A percentile compares a stretch with the other conserved stretches of the same genome.
These are phyloP conservation scores for Nomada goodeniana DNA, from an alignment of 2,888 invertebrate species.

Conservation along the genomic window DNA sequence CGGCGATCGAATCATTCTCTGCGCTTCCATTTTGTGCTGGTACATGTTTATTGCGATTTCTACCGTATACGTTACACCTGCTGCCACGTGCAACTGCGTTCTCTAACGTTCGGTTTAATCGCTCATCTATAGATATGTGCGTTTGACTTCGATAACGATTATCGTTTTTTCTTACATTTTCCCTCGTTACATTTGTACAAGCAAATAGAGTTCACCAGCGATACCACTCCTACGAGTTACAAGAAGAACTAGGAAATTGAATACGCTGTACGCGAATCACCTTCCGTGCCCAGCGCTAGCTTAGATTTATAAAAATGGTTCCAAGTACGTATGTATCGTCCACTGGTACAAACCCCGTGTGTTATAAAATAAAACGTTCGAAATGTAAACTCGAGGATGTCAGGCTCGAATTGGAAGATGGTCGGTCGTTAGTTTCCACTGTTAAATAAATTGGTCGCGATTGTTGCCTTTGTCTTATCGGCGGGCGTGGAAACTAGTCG, in stretches of 20 bases:
- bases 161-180: conserved; percentile 6
- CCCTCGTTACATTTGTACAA: neutral
- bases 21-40: no score
- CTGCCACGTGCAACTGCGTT: conserved; percentile 15
- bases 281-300: neutral
- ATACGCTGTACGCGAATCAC: neutral
- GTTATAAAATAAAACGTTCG: neutral
- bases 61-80: conserved; percentile 10
- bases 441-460: conserved; percentile 20
- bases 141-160: conserved; percentile 48
- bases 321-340: neutral
- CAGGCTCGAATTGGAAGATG: neutral
- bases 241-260: no score
- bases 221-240: no score
- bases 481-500: conserved; percentile 12
- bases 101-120: conserved; percentile 23
- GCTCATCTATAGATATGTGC: conserved; percentile 21
- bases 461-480: neutral
- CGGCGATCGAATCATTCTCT: no score
- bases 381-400: neutral
- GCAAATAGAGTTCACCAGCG: neutral
- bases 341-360: neutral
- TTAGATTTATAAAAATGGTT: neutral
- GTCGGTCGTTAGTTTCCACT: conserved; percentile 3
- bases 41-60: neutral